These are phyloP conservation scores for Drosophila tristis DNA, from an alignment of 1,140 invertebrate genomes.

Conservation along the genomic window DNA sequence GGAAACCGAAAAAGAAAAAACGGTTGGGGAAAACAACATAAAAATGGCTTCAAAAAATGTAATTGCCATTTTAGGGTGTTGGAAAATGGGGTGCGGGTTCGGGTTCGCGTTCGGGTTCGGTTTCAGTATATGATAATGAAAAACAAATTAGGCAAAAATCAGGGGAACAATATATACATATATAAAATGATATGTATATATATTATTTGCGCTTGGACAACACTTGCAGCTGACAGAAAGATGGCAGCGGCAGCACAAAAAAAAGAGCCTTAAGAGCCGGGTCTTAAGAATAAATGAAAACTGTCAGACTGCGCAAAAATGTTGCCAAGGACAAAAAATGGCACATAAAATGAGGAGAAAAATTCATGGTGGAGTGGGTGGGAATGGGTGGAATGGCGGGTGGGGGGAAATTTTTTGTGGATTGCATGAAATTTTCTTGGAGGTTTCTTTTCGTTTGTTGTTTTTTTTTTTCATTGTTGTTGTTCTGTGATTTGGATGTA, in stretches of 20 bases:
- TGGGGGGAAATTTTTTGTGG: slow-evolving; percentile 35
- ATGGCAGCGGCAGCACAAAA: background rate
- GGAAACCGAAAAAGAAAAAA: slow-evolving; percentile 37
- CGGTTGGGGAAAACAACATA: slow-evolving; percentile 21
- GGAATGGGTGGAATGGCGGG: slow-evolving; percentile 9
- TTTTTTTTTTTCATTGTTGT: slow-evolving; percentile 28
- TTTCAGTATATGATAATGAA: slow-evolving; percentile 68
- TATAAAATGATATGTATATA: slow-evolving; percentile 28
- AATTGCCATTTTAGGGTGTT: slow-evolving; percentile 77
- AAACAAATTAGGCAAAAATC: slow-evolving; percentile 74
- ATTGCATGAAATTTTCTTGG: slow-evolving; percentile 67
- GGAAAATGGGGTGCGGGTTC: slow-evolving; percentile 25
- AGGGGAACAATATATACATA: slow-evolving; percentile 31
- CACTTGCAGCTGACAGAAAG: slow-evolving; percentile 72
- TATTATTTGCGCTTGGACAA: slow-evolving; percentile 60
- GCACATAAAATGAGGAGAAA: slow-evolving; percentile 51
- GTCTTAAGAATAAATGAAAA: slow-evolving; percentile 64
- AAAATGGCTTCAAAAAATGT: slow-evolving; percentile 80
- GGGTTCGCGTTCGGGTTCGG: background rate
- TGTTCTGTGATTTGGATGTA: slow-evolving; percentile 44
- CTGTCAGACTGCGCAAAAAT: slow-evolving; percentile 71
- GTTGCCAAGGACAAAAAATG: slow-evolving; percentile 51
- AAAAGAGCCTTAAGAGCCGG: slow-evolving; percentile 38
- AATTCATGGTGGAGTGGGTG: slow-evolving; percentile 17
- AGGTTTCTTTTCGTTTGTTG: slow-evolving; percentile 19